Evolutionary conservation across 2,113 vertebrate genomes (phyloP).

Genomic region (Megaceryle torquata): DNA sequence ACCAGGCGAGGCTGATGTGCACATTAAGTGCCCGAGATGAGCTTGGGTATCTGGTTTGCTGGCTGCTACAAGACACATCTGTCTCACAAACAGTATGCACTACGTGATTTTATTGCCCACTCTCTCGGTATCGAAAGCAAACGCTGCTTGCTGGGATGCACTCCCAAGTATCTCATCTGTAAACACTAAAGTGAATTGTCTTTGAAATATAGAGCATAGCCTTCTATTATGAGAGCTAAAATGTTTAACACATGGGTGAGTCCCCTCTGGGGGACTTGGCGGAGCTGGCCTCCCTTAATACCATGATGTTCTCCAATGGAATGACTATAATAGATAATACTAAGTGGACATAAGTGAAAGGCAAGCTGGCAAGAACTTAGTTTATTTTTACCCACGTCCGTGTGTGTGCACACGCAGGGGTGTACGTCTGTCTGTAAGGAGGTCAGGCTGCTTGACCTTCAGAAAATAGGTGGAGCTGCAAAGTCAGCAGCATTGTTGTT

Average conservation of each 20-base stretch:
- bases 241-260: slow-evolving; percentile 65
- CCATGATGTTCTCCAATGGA: slow-evolving; percentile 1
- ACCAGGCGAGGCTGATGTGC: background rate
- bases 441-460: background rate
- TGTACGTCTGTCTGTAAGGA: background rate
- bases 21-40: background rate
- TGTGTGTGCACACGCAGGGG: background rate
- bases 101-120: background rate
- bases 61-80: background rate
- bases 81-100: background rate
- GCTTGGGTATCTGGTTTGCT: background rate
- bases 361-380: background rate
- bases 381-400: background rate
- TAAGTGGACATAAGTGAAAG: slow-evolving; percentile 31
- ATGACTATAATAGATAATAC: slow-evolving; percentile 34
- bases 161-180: slow-evolving; percentile 37
- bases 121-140: background rate
- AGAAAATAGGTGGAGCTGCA: background rate
- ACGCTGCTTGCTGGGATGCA: slow-evolving; percentile 6
- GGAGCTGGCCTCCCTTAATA: slow-evolving; percentile 39
- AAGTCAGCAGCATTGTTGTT: background rate
- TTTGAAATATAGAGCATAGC: slow-evolving; percentile 46
- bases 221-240: slow-evolving; percentile 26
- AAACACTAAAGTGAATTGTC: slow-evolving; percentile 49
- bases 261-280: slow-evolving; percentile 57